Evolutionary conservation across 2,888 invertebrate genomes (phyloP).

Genomic region (Dusona sp.): DNA sequence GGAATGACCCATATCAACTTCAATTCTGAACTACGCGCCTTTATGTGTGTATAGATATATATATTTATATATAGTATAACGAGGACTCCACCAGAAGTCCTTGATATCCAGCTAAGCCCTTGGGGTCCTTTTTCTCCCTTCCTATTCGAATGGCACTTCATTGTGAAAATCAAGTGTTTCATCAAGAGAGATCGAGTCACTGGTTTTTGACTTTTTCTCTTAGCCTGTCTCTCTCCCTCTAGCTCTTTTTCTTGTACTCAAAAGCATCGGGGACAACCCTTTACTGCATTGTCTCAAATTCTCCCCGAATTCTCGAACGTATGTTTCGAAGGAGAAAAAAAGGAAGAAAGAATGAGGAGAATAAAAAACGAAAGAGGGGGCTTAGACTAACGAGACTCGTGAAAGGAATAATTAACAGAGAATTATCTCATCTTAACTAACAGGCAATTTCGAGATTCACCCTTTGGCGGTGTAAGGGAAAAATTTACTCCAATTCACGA

Average conservation of each 20-base stretch:
- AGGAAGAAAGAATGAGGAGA: not conserved
- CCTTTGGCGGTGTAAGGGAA: not conserved
- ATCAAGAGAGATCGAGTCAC: slow-evolving; percentile 68
- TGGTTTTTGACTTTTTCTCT: slow-evolving; percentile 33
- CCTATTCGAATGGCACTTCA: slow-evolving; percentile 67
- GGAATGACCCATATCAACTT: not conserved
- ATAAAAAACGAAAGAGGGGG: slow-evolving; percentile 7
- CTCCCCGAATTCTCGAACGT: slow-evolving; percentile 20
- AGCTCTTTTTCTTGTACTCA: not conserved
- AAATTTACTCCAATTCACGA: not conserved
- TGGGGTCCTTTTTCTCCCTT: slow-evolving; percentile 8
- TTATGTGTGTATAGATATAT: not conserved
- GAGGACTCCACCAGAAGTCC: slow-evolving; percentile 21
- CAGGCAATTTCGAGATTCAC: not conserved
- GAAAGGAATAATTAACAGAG: slow-evolving; percentile 48
- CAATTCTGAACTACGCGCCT: not conserved
- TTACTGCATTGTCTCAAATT: slow-evolving; percentile 40
- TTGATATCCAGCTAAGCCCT: slow-evolving; percentile 47
- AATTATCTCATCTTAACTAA: not conserved
- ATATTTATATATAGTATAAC: not conserved
- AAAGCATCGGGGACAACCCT: slow-evolving; percentile 43
- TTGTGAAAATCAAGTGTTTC: slow-evolving; percentile 72
- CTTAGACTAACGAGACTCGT: slow-evolving; percentile 36
- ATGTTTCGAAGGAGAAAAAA: slow-evolving; percentile 26
- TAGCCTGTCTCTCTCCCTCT: not conserved